Conservation (phyloP, 2,888 invertebrate genomes). For the Cerceris ruficornis region DNA sequence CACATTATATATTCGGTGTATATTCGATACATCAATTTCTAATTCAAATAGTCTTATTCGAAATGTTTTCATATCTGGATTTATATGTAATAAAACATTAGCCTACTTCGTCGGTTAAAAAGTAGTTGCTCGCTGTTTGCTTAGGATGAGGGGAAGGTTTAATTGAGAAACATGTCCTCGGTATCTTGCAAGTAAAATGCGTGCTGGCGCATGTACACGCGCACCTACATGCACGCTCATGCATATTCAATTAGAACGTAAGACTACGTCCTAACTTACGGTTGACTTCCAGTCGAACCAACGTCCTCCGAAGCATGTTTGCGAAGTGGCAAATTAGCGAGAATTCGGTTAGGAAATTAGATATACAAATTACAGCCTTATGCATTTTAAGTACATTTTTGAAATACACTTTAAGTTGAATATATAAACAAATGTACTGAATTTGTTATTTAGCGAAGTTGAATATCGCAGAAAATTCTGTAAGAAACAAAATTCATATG, state of each 20-base stretch:
- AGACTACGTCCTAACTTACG: slow-evolving; percentile 7
- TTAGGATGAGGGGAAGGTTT: not conserved
- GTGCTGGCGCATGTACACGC: not conserved
- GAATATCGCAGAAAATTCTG: no score
- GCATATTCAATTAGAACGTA: slow-evolving; percentile 20
- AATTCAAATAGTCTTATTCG: no score
- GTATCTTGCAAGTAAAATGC: not conserved
- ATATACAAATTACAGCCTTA: not conserved
- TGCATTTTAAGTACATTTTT: not conserved
- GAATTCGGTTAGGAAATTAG: slow-evolving; percentile 12
- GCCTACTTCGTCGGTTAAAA: no score
- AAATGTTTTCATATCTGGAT: no score
- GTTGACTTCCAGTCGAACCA: slow-evolving; percentile 7
- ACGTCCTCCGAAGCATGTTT: not conserved
- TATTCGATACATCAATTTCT: no score
- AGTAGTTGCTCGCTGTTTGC: not conserved
- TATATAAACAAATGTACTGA: not conserved
- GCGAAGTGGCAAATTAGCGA: slow-evolving; percentile 32
- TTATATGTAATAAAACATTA: no score
- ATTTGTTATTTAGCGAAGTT: no score
- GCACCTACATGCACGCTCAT: slow-evolving; percentile 9
- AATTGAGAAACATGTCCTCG: not conserved
- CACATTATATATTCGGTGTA: no score
- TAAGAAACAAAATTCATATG: no score
- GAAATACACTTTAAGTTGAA: not conserved